These are phyloP conservation scores for Pangasianodon hypophthalmus DNA, from an alignment of 2,113 vertebrate species.

Conservation along the genomic window DNA sequence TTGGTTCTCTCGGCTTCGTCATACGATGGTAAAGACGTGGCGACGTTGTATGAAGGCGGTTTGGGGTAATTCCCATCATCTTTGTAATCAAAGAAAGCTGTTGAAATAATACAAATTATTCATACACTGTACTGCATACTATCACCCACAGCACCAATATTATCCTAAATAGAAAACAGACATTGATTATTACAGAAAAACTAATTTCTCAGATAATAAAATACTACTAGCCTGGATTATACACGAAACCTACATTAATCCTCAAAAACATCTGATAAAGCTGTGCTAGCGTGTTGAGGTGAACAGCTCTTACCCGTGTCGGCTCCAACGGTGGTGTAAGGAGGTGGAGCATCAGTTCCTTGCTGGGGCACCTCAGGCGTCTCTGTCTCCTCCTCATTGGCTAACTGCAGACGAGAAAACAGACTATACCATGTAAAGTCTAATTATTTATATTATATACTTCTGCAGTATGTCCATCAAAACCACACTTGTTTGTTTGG, in stretches of 20 bases:
- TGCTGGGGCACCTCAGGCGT: slow-evolving; percentile 67
- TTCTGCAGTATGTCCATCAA: not conserved
- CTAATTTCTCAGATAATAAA: not conserved
- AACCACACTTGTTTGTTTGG: not conserved
- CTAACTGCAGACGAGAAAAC: slow-evolving; percentile 73
- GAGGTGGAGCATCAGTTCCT: slow-evolving; percentile 82
- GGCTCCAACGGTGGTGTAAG: slow-evolving; percentile 86
- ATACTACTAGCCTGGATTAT: not conserved
- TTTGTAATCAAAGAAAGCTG: slow-evolving; percentile 88
- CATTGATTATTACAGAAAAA: not conserved
- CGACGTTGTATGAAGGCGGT: slow-evolving; percentile 95
- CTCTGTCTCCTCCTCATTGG: slow-evolving; percentile 87
- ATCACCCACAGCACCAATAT: not conserved
- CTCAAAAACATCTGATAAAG: not conserved
- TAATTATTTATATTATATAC: not conserved
- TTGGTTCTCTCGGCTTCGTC: slow-evolving; percentile 95
- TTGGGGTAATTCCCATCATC: slow-evolving; percentile 91
- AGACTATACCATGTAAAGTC: not conserved
- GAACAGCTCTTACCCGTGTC: slow-evolving; percentile 73
- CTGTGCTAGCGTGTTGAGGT: not conserved
- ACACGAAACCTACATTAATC: not conserved
- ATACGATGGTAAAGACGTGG: slow-evolving; percentile 91
- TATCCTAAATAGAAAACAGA: not conserved
- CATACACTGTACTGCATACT: not conserved
- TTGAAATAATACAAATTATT: not conserved